phyloP scores from a whole-genome alignment of 1,140 invertebrate species.

The Adelges cooleyi region DNA sequence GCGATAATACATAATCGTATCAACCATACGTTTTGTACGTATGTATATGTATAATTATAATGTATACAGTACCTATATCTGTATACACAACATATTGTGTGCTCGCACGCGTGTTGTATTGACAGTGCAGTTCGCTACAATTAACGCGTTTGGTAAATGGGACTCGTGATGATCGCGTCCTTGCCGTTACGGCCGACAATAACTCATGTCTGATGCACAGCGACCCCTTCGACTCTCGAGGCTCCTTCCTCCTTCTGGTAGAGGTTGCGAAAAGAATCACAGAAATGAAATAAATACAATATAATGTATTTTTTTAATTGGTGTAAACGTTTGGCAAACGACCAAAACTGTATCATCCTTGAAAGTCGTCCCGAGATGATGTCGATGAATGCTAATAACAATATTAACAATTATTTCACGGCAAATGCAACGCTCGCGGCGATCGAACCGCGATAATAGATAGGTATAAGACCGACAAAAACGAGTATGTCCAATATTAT shows the following conservation, averaged over 20 bases:
- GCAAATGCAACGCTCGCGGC: not conserved
- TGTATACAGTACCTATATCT: too few relatives aligned
- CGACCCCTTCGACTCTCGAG: not conserved
- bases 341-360: slow-evolving; percentile 4
- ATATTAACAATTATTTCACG: not conserved
- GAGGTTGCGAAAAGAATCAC: not conserved
- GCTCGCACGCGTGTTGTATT: too few relatives aligned
- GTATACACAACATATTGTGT: too few relatives aligned
- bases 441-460: not conserved
- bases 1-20: too few relatives aligned
- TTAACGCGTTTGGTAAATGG: slow-evolving; percentile 16
- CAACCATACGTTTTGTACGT: not conserved
- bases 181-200: not conserved
- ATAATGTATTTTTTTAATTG: not conserved
- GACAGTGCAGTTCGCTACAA: not conserved
- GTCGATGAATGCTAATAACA: not conserved
- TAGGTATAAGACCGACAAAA: not conserved
- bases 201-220: not conserved
- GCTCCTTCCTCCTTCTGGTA: slow-evolving; percentile 2
- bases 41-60: not conserved
- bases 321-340: slow-evolving; percentile 10
- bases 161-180: slow-evolving; percentile 21
- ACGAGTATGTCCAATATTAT: too few relatives aligned
- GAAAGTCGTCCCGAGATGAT: slow-evolving; percentile 3
- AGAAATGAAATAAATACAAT: not conserved